A percentile compares a stretch with the other conserved stretches of the same genome.
Evolutionary conservation across 2,888 invertebrate species (phyloP).

Genomic region (Apotomis betuletana): DNA sequence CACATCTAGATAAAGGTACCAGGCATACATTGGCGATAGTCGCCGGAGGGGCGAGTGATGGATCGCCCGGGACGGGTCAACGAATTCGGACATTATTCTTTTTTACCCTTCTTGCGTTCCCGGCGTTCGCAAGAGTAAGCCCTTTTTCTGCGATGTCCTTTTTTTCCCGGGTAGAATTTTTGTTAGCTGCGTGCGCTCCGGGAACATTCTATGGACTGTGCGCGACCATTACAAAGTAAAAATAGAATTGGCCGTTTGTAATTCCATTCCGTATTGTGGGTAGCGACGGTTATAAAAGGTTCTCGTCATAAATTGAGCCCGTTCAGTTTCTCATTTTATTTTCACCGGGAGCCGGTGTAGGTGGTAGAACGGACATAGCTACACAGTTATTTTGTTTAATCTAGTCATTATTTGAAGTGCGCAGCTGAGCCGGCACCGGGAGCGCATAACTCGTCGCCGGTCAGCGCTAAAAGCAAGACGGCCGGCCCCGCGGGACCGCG

Average conservation of each 20-base stretch:
- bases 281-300: slow-evolving; percentile 56
- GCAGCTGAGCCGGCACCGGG: slow-evolving; percentile 55
- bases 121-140: slow-evolving; percentile 80
- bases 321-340: slow-evolving; percentile 47
- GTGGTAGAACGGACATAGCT: background rate
- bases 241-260: slow-evolving; percentile 78
- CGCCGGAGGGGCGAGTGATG: slow-evolving; percentile 80
- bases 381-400: slow-evolving; percentile 41
- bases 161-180: slow-evolving; percentile 77
- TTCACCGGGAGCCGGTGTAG: slow-evolving; percentile 30
- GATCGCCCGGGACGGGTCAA: slow-evolving; percentile 84
- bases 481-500: slow-evolving; percentile 42
- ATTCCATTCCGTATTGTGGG: slow-evolving; percentile 72
- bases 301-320: slow-evolving; percentile 49
- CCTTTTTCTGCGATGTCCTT: slow-evolving; percentile 82
- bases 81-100: slow-evolving; percentile 85
- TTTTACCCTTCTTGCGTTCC: slow-evolving; percentile 83
- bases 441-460: slow-evolving; percentile 62
- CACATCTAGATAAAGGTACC: slow-evolving; percentile 72
- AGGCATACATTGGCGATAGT: slow-evolving; percentile 73
- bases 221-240: slow-evolving; percentile 82
- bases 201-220: slow-evolving; percentile 78
- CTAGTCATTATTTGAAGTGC: slow-evolving; percentile 48
- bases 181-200: slow-evolving; percentile 63
- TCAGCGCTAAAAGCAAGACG: slow-evolving; percentile 63